Base-by-base conservation (phyloP, 2,113 vertebrate genomes). In the Columbina picui region DNA sequence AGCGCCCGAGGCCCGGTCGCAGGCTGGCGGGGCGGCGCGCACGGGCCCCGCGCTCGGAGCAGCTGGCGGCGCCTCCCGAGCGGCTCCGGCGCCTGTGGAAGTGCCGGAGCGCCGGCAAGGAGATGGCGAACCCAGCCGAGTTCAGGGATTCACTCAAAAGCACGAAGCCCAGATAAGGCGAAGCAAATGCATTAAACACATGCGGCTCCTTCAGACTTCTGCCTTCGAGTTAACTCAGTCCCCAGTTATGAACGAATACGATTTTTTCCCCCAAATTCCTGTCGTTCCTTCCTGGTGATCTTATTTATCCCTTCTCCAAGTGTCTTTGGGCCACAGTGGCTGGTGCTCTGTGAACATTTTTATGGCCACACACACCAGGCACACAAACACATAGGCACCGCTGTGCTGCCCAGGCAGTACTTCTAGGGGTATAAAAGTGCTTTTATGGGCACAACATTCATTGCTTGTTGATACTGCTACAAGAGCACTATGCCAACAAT, bases 151-250 rank as follows among this genome's bases (percentile, higher is more conserved):
- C 9, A 3, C 41, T 10, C 7, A 17, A 32, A 32, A 10, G 29
- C 59, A 0, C 0, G 16, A 3, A 21, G 41, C 19, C 5, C 4
- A 36, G 25, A 9, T 4, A 2, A 56, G 22, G 21, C 2, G 4
- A 7, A 8, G 45, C 3, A 3, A 15, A 43, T 0, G 6, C 1
- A 3, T 14, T 12, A 15, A 30, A 67, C 21, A 0, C 3, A 0
- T 7, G 3, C 25, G 3, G n/a, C 43, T 25, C 8, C 2, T 26
- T 39, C n/a, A 12, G 41, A 6, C 14, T 21, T 34, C 8, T 8
- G 0, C 45, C 29, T 47, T 27, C 29, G 3, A 7, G 29, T 7
- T 20, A 23, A 92, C 19, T 7, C 30, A 21, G 32, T 14, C 52
- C 45, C 16, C 2, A 0, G 5, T 20, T 60, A 36, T 2, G 3